Evolutionary conservation across 2,113 vertebrate species (phyloP), one percentile per base, ranked within the genome.

Genomic region (Ictalurus punctatus): DNA sequence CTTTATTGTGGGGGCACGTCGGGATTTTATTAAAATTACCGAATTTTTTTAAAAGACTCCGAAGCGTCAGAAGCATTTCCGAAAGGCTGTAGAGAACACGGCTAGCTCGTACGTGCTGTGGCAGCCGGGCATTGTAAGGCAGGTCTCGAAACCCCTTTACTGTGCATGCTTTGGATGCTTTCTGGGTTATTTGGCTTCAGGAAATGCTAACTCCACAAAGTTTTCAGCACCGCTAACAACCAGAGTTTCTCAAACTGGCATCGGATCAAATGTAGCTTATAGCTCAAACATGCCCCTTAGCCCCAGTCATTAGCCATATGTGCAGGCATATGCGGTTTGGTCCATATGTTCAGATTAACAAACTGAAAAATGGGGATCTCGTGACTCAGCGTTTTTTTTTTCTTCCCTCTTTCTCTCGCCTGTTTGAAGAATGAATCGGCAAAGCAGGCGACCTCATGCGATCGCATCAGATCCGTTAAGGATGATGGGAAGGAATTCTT

Each of bases 221-320:
- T 44, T 83, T 63, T 83, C 34, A 16, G 2, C 44, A 9, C 12
- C 2, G 34, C 78, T 80, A 80, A 30, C 34, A 83, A 40, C 56
- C 34, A 83, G 58, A 27, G 34, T 63, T 83, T 40, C 58, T 37
- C 81, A 61, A 61, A 83, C 14, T 37, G 58, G 58, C 58, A 27
- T 34, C 8, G 6, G 30, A 80, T 80, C 27, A 63, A 83, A 25
- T 44, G 58, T 40, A 37, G 81, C 34, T 40, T 83, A 25, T 63
- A 83, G 81, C 58, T 83, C 37, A 37, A 16, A 21, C 81, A 63
- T 83, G 56, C 23, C 81, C 81, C 81, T 83, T 83, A 63, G 59
- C 81, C 81, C 34, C 59, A 23, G 81, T 63, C 34, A 63, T 83
- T 83, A 83, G 81, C 81, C 81, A 83, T 63, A 83, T 83, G 81